Evolutionary conservation across 2,888 invertebrate species (phyloP).

Genomic region (Ashinkailepas kermadecensis): DNA sequence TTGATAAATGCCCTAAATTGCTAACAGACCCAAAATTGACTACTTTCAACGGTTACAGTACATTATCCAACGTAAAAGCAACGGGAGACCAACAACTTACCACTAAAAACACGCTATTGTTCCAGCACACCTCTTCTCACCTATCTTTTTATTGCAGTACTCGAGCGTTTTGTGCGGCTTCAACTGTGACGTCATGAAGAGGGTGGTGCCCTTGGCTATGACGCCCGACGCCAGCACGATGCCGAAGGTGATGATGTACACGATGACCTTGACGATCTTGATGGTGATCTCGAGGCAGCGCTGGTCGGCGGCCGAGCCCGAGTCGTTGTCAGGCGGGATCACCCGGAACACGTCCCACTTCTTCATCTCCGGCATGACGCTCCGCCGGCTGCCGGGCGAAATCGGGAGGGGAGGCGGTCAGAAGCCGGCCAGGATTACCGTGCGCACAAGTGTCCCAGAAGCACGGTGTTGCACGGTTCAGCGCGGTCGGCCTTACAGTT

Average conservation of each 20-base stretch:
- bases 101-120: too few species aligned
- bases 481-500: too few species aligned
- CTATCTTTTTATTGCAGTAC: conserved; percentile 39
- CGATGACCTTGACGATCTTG: conserved; percentile 62
- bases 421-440: too few species aligned
- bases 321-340: conserved; percentile 57
- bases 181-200: conserved; percentile 88
- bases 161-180: conserved; percentile 62
- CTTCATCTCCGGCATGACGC: conserved; percentile 44
- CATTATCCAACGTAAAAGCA: too few species aligned
- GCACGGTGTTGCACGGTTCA: too few species aligned
- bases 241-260: conserved; percentile 75
- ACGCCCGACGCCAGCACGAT: conserved; percentile 78
- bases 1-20: too few species aligned
- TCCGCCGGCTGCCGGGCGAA: conserved; percentile 44
- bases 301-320: conserved; percentile 67
- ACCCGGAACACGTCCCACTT: conserved; percentile 78
- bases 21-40: too few species aligned
- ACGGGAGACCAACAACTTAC: too few species aligned
- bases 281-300: conserved; percentile 55
- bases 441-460: too few species aligned
- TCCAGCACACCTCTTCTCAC: not conserved
- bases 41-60: too few species aligned
- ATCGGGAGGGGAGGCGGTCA: too few species aligned
- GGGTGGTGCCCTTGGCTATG: conserved; percentile 75